Base-by-base conservation (phyloP, 1,140 invertebrate genomes). In the Hylaeus volcanicus region DNA sequence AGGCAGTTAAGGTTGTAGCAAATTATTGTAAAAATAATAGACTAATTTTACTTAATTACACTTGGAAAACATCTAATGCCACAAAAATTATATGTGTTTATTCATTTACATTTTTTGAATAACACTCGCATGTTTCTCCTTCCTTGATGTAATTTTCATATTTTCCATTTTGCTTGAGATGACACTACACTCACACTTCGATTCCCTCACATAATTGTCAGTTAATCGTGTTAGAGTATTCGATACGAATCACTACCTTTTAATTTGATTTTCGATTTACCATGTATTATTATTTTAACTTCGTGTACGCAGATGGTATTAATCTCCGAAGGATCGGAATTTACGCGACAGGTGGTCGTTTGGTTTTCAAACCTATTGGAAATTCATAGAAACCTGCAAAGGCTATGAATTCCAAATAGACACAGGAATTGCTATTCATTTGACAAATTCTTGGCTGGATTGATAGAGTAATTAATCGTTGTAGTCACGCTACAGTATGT, bases 341-440 rank as follows among this genome's bases (percentile, higher is more conserved):
- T 76, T 43, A 84, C 72, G 78, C 82, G 82, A 85, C 82, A 85
- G 78, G 78, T 85, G 83, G 68, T 66, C 66, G 73, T 53, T 41
- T 68, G 56, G 9, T 81, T 76, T n/a, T 84, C 51, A 43, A 70
- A 60, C 45, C 43, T 70, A 70, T 70, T 68, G 74, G 64, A 58
- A 70, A 77, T 77, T 70, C 66, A 70, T 70, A 51, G 65, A 41
- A 77, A 78, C 15, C 56, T 55, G 4, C 15, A 51, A 74, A 48
- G 43, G 39, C 12, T 39, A 26, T 43, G 65, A 69, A 84, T 84
- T 41, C 55, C 70, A 70, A 74, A 60, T 26, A 45, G 11, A 60
- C 26, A 26, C 14, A 55, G 37, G 14, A 74, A 43, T 74, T 53
- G 43, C 14, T 15, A 45, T 80, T 26, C 45, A 37, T 26, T 51